Base-by-base conservation (phyloP, 1,140 invertebrate genomes). In the Antheraea mylitta region DNA sequence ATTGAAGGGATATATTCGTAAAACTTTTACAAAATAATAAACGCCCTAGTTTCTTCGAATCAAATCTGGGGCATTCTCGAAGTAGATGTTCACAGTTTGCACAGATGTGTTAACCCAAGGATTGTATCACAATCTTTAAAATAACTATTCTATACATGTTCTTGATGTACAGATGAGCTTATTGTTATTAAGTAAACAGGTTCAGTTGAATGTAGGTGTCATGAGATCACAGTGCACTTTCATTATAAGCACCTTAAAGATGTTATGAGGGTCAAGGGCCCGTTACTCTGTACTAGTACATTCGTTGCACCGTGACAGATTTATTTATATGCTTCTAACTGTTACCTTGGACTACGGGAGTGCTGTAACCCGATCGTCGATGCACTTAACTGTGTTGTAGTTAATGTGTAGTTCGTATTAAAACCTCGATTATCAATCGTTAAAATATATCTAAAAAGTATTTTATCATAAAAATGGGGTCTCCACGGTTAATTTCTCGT, bases 281-380 rank as follows among this genome's bases (percentile, higher is more conserved):
- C 82, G 85, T 87, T 87, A 87, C 48, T 69, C 71, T 69, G 71
- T 76, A 77, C 78, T 62, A 69, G 74, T 76, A 77, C 72, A 77
- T 85, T 75, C 81, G 71, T 70, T 71, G 58, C 81, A 70, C 71
- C 82, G 77, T 83, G 81, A 83, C 81, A 80, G 76, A 79, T 75
- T 82, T 83, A 86, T 85, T 89, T 85, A 85, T 83, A 85, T 84
- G 77, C 71, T 72, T 85, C 71, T 86, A 89, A 86, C 83, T 80
- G 81, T 84, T 79, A 62, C 69, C 66, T 66, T 70, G 67, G 59
- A 66, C 69, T 66, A 70, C 78, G 68, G 66, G 70, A 77, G 76
- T 66, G 70, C 67, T 71, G 67, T 78, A 83, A 83, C 78, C 71
- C 76, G 74, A 80, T 68, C 72, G 65, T 42, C 66, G 18, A 65